Percentiles rank a stretch among this genome's conserved stretches.
phyloP scores from a whole-genome alignment of 23 tunicate species.

The Trididemnum nubilum region DNA sequence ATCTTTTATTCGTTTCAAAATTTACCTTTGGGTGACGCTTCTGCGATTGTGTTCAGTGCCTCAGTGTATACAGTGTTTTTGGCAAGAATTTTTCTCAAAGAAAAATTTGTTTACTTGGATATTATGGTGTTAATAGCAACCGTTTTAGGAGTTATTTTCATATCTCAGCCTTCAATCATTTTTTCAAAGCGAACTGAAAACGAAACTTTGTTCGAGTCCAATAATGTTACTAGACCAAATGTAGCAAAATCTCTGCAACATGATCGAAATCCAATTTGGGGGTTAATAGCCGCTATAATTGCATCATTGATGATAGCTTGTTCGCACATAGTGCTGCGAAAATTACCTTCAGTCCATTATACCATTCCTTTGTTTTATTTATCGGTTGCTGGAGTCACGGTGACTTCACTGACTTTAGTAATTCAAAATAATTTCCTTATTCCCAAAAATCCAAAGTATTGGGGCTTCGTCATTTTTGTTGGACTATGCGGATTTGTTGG shows the following conservation, averaged over 20 bases:
- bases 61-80: constrained; percentile 19
- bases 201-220: neutral
- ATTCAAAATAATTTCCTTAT: neutral
- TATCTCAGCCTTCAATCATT: constrained; percentile 18
- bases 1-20: constrained; percentile 51
- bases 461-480: constrained; percentile 34
- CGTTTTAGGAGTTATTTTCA: constrained; percentile 23
- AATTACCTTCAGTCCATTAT: constrained; percentile 1
- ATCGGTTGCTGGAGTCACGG: constrained; percentile 9
- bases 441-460: neutral
- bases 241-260: neutral
- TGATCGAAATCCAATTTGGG: neutral
- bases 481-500: constrained; percentile 48
- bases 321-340: constrained; percentile 12
- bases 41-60: constrained; percentile 46
- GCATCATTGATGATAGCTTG: constrained; percentile 21
- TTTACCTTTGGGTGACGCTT: constrained; percentile 48
- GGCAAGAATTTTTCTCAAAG: constrained; percentile 41
- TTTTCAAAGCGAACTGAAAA: constrained; percentile 4
- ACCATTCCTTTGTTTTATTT: constrained; percentile 19
- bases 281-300: constrained; percentile 4
- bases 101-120: constrained; percentile 28
- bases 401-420: neutral
- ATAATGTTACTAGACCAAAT: neutral
- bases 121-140: neutral